phyloP scores from a whole-genome alignment of 2,797 vertebrate species.

The Catharus ustulatus region DNA sequence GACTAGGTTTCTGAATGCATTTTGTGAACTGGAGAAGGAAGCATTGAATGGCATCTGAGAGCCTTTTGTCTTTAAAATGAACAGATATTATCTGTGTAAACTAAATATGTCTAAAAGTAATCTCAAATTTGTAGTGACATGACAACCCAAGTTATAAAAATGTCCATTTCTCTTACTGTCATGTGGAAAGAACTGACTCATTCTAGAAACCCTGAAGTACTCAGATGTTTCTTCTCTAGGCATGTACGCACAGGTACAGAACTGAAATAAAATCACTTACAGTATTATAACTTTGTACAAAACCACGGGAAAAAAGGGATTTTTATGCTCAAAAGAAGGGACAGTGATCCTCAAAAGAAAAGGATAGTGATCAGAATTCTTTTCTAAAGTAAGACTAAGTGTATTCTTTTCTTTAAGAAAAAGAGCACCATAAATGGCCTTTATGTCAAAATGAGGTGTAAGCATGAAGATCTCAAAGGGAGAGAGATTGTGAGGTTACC shows the following conservation, averaged over 20 bases:
- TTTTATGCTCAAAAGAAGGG: not conserved
- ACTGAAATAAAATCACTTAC: not conserved
- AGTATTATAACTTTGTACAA: not conserved
- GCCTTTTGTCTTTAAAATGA: not conserved
- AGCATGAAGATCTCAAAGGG: not conserved
- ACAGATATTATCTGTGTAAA: not conserved
- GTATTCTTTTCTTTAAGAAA: not conserved
- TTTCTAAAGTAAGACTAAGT: not conserved
- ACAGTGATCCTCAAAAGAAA: not conserved
- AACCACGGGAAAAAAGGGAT: not conserved
- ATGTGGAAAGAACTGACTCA: not conserved
- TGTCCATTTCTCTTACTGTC: not conserved
- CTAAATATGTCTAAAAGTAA: not conserved
- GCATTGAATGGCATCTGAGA: not conserved
- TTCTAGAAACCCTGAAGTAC: not conserved
- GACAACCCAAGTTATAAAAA: not conserved
- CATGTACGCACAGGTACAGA: not conserved
- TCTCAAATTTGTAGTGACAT: not conserved
- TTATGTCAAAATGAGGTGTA: not conserved
- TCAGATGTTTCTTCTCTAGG: not conserved
- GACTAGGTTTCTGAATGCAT: not conserved
- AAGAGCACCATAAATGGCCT: not conserved
- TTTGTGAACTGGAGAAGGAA: not conserved
- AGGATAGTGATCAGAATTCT: fast-evolving
- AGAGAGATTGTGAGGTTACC: not conserved